phyloP scores from a whole-genome alignment of 2,113 vertebrate species.

The Sakesphorus luctuosus region DNA sequence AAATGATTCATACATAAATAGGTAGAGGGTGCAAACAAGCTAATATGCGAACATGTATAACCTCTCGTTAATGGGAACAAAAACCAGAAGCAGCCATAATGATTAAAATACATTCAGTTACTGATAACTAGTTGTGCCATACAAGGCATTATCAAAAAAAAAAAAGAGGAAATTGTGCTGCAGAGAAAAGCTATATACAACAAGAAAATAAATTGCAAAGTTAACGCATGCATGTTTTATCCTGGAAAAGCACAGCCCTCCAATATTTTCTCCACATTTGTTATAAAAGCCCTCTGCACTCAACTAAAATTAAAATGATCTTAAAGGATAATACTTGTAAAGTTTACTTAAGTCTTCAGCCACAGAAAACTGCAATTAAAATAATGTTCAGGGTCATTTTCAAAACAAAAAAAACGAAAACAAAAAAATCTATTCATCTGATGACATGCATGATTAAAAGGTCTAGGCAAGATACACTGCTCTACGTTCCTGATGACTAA shows the following conservation, averaged over 20 bases:
- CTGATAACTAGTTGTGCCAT: conserved; percentile 77
- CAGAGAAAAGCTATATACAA: conserved; percentile 82
- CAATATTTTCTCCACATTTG: conserved; percentile 73
- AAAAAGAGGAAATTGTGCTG: conserved; percentile 77
- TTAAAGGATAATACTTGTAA: conserved; percentile 81
- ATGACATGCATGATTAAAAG: conserved; percentile 86
- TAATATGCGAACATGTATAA: conserved; percentile 77
- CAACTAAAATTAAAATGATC: conserved; percentile 82
- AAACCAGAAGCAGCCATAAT: conserved; percentile 79
- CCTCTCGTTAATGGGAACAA: conserved; percentile 76
- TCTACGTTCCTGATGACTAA: conserved; percentile 79
- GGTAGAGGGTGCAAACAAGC: conserved; percentile 80
- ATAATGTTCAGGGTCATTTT: conserved; percentile 80
- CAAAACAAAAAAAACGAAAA: conserved; percentile 59
- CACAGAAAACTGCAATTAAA: conserved; percentile 80
- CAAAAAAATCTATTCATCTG: conserved; percentile 77
- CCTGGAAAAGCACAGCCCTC: conserved; percentile 81
- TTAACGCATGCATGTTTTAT: conserved; percentile 82
- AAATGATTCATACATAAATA: conserved; percentile 84
- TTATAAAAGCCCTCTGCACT: conserved; percentile 83
- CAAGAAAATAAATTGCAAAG: conserved; percentile 78
- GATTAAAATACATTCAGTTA: conserved; percentile 85
- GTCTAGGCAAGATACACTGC: conserved; percentile 77
- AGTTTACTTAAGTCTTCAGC: conserved; percentile 80
- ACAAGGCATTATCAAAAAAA: conserved; percentile 72